These are phyloP conservation scores for Trachemys scripta DNA, from an alignment of 2,113 vertebrate species.

Conservation along the genomic window DNA sequence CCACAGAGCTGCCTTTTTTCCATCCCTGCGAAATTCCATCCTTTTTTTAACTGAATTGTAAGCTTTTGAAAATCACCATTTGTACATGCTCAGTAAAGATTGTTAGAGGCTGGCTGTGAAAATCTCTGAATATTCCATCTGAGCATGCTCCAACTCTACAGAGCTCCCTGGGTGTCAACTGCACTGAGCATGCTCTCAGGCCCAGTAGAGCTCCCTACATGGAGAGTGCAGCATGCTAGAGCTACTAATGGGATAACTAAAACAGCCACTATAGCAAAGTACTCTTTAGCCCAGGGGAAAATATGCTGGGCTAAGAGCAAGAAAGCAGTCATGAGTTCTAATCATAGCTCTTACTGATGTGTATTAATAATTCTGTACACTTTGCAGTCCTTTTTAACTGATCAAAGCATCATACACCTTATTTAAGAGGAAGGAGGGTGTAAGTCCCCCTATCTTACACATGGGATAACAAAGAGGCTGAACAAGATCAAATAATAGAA, in stretches of 20 bases:
- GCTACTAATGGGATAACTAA: too few species aligned
- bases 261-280: background rate
- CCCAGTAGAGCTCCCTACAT: background rate
- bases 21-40: background rate
- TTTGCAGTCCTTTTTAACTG: background rate
- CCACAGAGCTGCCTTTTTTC: background rate
- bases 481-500: background rate
- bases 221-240: too few species aligned
- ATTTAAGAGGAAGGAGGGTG: background rate
- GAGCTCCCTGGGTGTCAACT: background rate
- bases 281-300: background rate
- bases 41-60: background rate
- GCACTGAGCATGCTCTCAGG: background rate
- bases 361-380: background rate
- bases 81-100: background rate
- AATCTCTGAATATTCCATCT: background rate
- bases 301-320: background rate
- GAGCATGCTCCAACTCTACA: background rate
- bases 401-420: background rate
- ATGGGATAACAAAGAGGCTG: background rate
- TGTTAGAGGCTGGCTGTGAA: background rate
- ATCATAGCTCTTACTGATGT: background rate
- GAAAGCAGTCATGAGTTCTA: background rate
- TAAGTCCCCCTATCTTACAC: background rate
- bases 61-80: background rate